Percentiles rank a stretch among this genome's conserved stretches.
Conservation (phyloP, 2,797 vertebrate species). For the Cephalopachus bancanus region DNA sequence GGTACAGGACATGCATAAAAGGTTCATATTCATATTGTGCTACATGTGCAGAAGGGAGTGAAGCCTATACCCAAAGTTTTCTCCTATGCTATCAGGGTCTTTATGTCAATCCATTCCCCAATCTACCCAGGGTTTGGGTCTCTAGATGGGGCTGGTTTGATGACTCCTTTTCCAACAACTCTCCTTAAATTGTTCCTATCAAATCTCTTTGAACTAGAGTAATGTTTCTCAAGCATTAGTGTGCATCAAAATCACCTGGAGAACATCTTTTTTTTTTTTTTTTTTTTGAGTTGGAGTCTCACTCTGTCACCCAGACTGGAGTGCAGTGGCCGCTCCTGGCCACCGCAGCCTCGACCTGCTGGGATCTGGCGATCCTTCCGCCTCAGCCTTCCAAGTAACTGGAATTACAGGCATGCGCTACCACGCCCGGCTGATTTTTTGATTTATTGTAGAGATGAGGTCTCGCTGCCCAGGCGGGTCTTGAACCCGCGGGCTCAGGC, state of each 20-base stretch:
- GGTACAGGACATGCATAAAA: not conserved
- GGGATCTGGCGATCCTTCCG: too few relatives aligned
- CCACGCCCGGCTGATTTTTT: too few relatives aligned
- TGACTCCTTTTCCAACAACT: constrained; percentile 19
- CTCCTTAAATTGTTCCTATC: not conserved
- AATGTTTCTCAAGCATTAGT: not conserved
- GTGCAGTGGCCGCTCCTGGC: too few relatives aligned
- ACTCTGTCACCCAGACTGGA: too few relatives aligned
- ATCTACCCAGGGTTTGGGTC: not conserved
- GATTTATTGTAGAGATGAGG: too few relatives aligned
- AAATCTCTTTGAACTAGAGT: not conserved
- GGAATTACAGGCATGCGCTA: too few relatives aligned
- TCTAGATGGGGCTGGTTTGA: not conserved
- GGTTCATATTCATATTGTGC: not conserved
- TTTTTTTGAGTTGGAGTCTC: too few relatives aligned
- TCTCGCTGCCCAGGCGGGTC: too few relatives aligned
- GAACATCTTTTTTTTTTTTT: too few relatives aligned
- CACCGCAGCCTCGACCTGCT: too few relatives aligned
- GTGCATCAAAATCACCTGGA: not conserved
- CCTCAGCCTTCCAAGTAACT: too few relatives aligned
- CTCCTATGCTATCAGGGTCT: accelerated
- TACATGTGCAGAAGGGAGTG: not conserved
- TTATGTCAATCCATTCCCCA: not conserved
- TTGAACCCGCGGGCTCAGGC: too few relatives aligned
- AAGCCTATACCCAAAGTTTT: not conserved